phyloP scores from a whole-genome alignment of 2,888 invertebrate genomes.

The Hypomecis punctinalis region DNA sequence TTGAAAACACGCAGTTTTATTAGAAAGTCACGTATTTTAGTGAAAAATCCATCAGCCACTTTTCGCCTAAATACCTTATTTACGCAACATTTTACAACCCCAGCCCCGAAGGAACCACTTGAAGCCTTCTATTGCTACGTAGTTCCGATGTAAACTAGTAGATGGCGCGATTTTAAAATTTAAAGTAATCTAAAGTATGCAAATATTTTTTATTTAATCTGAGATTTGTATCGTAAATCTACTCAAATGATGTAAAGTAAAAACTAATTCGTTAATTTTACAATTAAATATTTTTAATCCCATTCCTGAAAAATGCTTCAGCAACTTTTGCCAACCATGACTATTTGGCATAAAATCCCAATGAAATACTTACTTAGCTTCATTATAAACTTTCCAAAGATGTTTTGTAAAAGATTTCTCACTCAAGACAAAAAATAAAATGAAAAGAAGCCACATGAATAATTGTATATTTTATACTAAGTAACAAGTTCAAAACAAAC shows the following conservation, averaged over 20 bases:
- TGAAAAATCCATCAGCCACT: neutral
- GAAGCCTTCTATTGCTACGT: conserved; percentile 4
- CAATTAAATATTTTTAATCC: too few relatives aligned
- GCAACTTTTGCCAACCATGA: too few relatives aligned
- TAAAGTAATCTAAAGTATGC: too few relatives aligned
- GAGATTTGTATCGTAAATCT: too few relatives aligned
- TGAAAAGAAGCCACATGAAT: neutral
- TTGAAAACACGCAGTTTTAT: neutral
- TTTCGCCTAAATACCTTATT: conserved; percentile 5
- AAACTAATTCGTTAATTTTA: too few relatives aligned
- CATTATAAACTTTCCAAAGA: too few relatives aligned
- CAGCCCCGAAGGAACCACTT: neutral
- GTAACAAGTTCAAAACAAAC: conserved; percentile 17
- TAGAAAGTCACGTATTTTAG: neutral
- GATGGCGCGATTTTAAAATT: conserved; percentile 23
- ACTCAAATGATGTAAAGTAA: too few relatives aligned
- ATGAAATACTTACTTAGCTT: too few relatives aligned
- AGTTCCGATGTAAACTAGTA: conserved; percentile 4
- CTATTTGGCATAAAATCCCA: too few relatives aligned
- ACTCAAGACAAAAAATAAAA: neutral
- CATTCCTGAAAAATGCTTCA: too few relatives aligned
- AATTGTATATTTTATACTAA: conserved; percentile 4
- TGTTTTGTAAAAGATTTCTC: too few relatives aligned
- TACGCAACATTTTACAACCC: conserved; percentile 21
- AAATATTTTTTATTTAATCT: too few relatives aligned